Percentiles rank a stretch among this genome's conserved stretches.
Conservation (phyloP, 2,797 vertebrate species). For the Phylloscopus collybita region DNA sequence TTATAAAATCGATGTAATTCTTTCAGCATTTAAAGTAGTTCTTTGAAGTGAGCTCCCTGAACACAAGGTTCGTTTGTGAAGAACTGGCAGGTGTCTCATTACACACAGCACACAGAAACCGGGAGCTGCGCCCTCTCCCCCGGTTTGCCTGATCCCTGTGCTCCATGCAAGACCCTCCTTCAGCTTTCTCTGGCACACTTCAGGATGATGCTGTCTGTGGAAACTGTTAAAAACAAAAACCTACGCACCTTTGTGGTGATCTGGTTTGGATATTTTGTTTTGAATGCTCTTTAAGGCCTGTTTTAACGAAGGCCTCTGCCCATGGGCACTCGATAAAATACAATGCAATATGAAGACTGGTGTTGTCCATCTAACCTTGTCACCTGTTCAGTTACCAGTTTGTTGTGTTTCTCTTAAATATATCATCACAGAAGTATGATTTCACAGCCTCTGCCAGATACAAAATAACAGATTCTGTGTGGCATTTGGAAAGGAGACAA, state of each 20-base stretch:
- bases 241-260: neutral
- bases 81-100: neutral
- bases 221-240: neutral
- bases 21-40: neutral
- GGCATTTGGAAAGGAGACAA: neutral
- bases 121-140: neutral
- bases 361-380: neutral
- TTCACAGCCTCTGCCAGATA: neutral
- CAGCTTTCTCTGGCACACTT: neutral
- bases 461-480: neutral
- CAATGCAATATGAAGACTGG: neutral
- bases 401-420: neutral
- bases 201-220: neutral
- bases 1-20: neutral
- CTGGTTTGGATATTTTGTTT: neutral
- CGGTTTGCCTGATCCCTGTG: too few species aligned
- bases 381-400: neutral
- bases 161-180: neutral
- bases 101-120: too few species aligned
- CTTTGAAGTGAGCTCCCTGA: neutral
- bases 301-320: neutral
- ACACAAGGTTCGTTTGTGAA: neutral
- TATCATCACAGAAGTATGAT: neutral
- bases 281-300: neutral
- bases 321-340: neutral